Evolutionary conservation across 2,888 invertebrate species (phyloP), one percentile per base, ranked within the genome.

Genomic region (Lobophora halterata): DNA sequence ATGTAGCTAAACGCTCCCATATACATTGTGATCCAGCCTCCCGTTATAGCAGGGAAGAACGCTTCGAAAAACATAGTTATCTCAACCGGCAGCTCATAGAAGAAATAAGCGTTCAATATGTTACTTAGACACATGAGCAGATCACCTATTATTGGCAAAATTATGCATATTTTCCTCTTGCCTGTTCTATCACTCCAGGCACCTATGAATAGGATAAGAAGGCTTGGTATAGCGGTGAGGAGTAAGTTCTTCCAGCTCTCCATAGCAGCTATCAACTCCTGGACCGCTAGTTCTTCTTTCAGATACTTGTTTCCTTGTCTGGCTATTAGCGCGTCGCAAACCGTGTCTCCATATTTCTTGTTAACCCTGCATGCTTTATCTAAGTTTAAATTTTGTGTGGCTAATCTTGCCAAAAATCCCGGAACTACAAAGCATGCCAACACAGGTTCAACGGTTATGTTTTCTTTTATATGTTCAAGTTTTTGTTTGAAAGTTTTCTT

Each of bases 341-440:
- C 89, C 34, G 88, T 80, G 30, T 91, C 89, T 0, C 92, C 88
- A 63, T 92, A 94, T 0, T 83, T 85, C 61, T 93, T 83, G 63
- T 95, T 95, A 0, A 95, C 95, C 9, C 95, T 81, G 59, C 95
- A 95, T 0, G 95, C 95, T 77, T 95, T 95, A 63, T 95, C 95
- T 53, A 95, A 81, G 73, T 94, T 94, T 9, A 95, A 74, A 73
- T 95, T 95, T 75, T 95, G 95, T 2, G 93, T 93, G 2, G 95
- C 95, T 35, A 95, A 70, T 44, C 91, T 90, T 0, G 93, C 91
- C n/a, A 91, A 59, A 1, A 88, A 87, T 48, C 89, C 89, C 1
- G 92, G 91, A 48, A 92, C 78, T 0, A 92, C 89, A 56, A 90
- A 92, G 36, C 89, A 90, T 1, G 90, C 88, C 27, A 92, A 61